phyloP scores from a whole-genome alignment of 2,113 vertebrate species.

The Myotis brandtii region DNA sequence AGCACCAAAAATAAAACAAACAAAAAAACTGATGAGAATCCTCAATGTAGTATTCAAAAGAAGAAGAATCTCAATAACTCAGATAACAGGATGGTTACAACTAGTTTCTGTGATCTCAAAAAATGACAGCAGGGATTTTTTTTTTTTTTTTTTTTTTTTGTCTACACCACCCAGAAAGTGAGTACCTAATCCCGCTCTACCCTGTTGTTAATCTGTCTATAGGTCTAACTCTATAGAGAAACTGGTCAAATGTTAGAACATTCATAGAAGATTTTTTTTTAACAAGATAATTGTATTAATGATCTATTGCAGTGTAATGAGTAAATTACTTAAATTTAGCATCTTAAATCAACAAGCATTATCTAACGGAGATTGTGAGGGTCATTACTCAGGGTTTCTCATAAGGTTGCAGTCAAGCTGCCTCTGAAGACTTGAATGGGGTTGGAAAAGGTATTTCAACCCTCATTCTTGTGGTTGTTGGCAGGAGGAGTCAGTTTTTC shows the following conservation, averaged over 20 bases:
- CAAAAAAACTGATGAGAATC: neutral
- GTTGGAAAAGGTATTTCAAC: neutral
- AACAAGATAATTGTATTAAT: neutral
- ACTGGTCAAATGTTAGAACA: neutral
- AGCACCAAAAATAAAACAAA: neutral
- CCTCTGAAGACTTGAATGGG: neutral
- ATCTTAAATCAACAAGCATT: neutral
- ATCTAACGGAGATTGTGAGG: neutral
- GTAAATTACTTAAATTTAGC: neutral
- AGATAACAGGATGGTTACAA: neutral
- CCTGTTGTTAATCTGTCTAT: neutral
- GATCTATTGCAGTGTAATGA: neutral
- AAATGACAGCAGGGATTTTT: neutral
- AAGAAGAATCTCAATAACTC: neutral
- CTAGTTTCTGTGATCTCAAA: neutral
- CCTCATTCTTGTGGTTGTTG: neutral
- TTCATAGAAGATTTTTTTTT: neutral
- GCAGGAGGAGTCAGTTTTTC: neutral
- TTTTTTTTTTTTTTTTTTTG: neutral
- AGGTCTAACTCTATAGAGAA: neutral
- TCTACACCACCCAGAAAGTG: neutral
- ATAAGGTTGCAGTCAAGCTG: neutral
- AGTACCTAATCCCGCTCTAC: rapidly evolving
- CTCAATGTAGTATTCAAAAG: neutral
- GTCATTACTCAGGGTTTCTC: neutral